Evolutionary conservation across 1,140 invertebrate species (phyloP).

Genomic region (Fopius arisanus): DNA sequence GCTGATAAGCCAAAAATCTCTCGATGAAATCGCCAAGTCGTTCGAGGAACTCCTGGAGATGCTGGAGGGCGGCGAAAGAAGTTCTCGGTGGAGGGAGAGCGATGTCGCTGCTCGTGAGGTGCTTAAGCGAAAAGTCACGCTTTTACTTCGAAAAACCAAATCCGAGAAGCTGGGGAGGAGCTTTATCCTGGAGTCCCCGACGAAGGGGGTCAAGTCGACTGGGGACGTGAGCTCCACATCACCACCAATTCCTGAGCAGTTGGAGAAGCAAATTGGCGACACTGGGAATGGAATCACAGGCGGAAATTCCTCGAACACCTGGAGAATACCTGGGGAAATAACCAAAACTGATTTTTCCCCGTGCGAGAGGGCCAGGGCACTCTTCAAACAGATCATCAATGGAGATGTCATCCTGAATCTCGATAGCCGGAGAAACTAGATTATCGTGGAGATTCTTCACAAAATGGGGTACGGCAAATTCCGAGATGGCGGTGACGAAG

Average conservation of each 20-base stretch:
- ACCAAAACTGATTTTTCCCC: constrained; percentile 25
- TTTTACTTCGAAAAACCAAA: constrained; percentile 54
- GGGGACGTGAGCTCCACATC: constrained; percentile 43
- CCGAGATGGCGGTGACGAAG: neutral
- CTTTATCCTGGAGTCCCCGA: constrained; percentile 21
- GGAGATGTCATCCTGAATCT: constrained; percentile 42
- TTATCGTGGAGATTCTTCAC: neutral
- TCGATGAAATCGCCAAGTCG: constrained; percentile 52
- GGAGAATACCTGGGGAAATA: neutral
- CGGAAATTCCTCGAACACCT: neutral
- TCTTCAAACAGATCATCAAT: constrained; percentile 54
- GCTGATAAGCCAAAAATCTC: constrained; percentile 51
- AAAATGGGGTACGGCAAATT: neutral
- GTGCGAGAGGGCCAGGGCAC: constrained; percentile 46
- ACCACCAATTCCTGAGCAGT: constrained; percentile 21
- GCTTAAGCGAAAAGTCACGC: constrained; percentile 41
- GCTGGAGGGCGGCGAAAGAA: constrained; percentile 36
- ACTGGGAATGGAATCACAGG: neutral
- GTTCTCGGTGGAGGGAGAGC: neutral
- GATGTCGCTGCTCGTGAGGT: neutral
- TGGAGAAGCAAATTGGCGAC: neutral
- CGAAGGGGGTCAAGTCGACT: constrained; percentile 53
- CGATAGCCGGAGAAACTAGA: constrained; percentile 27
- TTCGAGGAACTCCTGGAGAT: constrained; percentile 52
- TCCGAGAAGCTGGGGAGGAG: constrained; percentile 47